Base-by-base conservation (phyloP, 2,797 vertebrate genomes). In the Amblyopsis hoosieri region DNA sequence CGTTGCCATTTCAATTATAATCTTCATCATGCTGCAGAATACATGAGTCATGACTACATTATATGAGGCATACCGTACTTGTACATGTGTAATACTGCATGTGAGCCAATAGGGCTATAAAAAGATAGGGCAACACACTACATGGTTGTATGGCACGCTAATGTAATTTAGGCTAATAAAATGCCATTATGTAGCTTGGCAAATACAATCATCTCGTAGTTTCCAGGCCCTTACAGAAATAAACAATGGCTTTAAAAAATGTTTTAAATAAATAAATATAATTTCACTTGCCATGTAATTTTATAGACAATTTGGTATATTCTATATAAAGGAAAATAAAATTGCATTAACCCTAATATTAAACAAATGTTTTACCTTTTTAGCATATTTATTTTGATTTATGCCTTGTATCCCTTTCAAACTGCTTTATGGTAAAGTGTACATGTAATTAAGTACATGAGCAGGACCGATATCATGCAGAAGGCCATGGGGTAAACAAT, bases 171-270 rank as follows among this genome's bases (percentile, higher is more conserved):
- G 53, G 45, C 13, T 15, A 58, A 45, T 55, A 7, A 4, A 49
- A 46, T 57, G 54, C 17, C 47, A 14, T 58, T 46, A 12, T 12
- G 49, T 4, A 48, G 19, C 62, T 23, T 48, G 64, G 60, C 58
- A 71, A 79, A 83, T 67, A 42, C 58, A 76, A 82, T 83, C 45
- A 80, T 42, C 54, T 37, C 46, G 0, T 66, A 15, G 15, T 0
- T 60, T 79, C 11, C 12, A 9, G 11, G 33, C 56, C 29, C 42
- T 15, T 14, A 51, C 8, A 19, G n/a, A 53, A 37, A 55, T 45
- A 53, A 65, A 65, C 19, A 47, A 37, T 56, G 29, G 14, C 48
- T n/a, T 37, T 2, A 12, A 29, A 67, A 52, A 68, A 85, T 74
- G 82, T 51, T 2, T 64, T 23, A 23, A 23, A 23, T 23, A 23